A percentile compares a stretch with the other conserved stretches of the same genome.
Conservation (phyloP, 1,140 invertebrate species). For the Aphaenogaster ashmeadi region DNA sequence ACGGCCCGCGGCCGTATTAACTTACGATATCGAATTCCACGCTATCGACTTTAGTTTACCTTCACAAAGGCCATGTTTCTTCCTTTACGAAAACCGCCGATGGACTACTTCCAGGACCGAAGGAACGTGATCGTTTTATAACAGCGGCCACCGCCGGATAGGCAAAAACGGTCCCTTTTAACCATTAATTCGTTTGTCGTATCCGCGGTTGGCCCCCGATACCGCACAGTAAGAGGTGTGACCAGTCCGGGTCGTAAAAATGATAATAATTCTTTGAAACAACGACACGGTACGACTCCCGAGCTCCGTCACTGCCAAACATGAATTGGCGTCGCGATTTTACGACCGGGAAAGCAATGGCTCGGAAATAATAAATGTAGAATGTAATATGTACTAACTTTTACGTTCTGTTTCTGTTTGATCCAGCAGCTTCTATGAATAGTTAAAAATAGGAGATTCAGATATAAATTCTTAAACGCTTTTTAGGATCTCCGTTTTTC, state of each 20-base stretch:
- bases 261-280: slow-evolving; percentile 63
- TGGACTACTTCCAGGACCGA: slow-evolving; percentile 44
- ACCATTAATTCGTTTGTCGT: slow-evolving; percentile 69
- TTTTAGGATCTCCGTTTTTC: neutral
- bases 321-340: slow-evolving; percentile 37
- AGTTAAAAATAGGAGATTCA: neutral
- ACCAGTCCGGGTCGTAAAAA: slow-evolving; percentile 30
- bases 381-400: slow-evolving; percentile 20
- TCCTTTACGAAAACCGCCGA: slow-evolving; percentile 34
- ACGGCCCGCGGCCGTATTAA: slow-evolving; percentile 22
- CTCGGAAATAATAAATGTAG: slow-evolving; percentile 51
- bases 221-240: slow-evolving; percentile 50
- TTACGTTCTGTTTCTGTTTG: neutral
- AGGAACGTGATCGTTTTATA: slow-evolving; percentile 68
- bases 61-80: slow-evolving; percentile 55
- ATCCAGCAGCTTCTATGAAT: neutral
- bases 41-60: slow-evolving; percentile 56
- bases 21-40: slow-evolving; percentile 14
- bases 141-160: neutral
- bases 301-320: slow-evolving; percentile 57
- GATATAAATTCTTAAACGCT: neutral
- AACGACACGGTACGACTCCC: slow-evolving; percentile 20
- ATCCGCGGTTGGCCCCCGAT: slow-evolving; percentile 10
- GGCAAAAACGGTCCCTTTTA: slow-evolving; percentile 52
- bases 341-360: neutral